Conservation (phyloP, 2,888 invertebrate genomes). For the Drosophila birchii region DNA sequence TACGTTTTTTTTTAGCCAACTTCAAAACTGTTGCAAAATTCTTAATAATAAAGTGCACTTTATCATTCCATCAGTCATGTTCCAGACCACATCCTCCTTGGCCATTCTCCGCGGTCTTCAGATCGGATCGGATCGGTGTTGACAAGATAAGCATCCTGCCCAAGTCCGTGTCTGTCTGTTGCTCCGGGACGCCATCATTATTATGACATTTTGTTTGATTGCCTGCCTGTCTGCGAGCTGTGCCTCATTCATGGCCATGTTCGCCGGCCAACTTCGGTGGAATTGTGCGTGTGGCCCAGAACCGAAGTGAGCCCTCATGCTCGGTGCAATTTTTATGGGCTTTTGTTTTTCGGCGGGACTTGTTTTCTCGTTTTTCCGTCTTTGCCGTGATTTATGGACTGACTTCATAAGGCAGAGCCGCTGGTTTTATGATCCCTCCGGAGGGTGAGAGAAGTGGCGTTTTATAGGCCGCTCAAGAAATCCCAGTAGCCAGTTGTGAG, state of each 20-base stretch:
- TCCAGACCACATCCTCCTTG: slow-evolving; percentile 11
- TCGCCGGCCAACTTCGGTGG: slow-evolving; percentile 60
- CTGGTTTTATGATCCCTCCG: slow-evolving; percentile 59
- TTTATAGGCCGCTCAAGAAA: slow-evolving; percentile 29
- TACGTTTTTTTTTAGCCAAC: not conserved
- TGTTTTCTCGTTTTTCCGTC: slow-evolving; percentile 31
- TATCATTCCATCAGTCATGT: slow-evolving; percentile 58
- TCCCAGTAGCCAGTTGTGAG: slow-evolving; percentile 53
- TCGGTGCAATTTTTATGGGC: slow-evolving; percentile 70
- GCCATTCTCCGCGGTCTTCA: slow-evolving; percentile 17
- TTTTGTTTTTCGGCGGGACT: slow-evolving; percentile 44
- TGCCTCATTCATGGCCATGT: slow-evolving; percentile 54
- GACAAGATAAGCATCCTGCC: slow-evolving; percentile 75
- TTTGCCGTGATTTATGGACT: slow-evolving; percentile 65
- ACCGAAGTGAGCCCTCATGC: slow-evolving; percentile 39
- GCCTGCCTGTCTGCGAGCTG: slow-evolving; percentile 43
- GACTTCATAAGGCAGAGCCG: slow-evolving; percentile 62
- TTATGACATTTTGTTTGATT: slow-evolving; percentile 81
- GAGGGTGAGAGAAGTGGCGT: slow-evolving; percentile 7
- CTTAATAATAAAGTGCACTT: slow-evolving; percentile 68
- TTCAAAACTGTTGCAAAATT: slow-evolving; percentile 37
- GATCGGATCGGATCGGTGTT: slow-evolving; percentile 62
- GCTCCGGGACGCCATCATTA: slow-evolving; percentile 79
- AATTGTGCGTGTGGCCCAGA: slow-evolving; percentile 78
- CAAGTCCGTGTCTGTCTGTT: slow-evolving; percentile 14